Percentiles rank a stretch among this genome's conserved stretches.
phyloP scores from a whole-genome alignment of 2,797 vertebrate genomes.

The Anguilla marmorata region DNA sequence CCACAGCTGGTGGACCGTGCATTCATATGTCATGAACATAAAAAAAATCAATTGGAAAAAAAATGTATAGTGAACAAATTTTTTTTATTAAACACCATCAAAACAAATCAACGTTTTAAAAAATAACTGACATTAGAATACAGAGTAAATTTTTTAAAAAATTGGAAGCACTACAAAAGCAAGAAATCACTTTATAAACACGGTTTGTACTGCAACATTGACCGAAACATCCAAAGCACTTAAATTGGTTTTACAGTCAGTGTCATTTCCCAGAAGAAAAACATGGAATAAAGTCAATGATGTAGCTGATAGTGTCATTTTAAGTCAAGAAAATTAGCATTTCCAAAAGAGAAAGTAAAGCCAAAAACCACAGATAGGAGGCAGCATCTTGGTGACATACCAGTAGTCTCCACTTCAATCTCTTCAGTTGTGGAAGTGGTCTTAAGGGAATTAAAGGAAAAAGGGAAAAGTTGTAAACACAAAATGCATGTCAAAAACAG shows the following conservation, averaged over 20 bases:
- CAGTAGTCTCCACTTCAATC: conserved; percentile 86
- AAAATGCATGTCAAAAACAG: conserved; percentile 59
- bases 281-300: conserved; percentile 17
- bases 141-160: conserved; percentile 4
- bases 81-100: conserved; percentile 15
- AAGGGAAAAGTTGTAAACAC: conserved; percentile 86
- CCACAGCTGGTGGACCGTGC: neutral
- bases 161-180: conserved; percentile 4
- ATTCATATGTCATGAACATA: neutral
- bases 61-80: neutral
- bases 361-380: conserved; percentile 63
- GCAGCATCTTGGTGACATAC: conserved; percentile 89
- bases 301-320: neutral
- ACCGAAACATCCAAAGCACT: neutral
- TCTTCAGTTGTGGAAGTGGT: conserved; percentile 79
- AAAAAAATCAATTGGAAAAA: conserved; percentile 26
- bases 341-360: conserved; percentile 52
- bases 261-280: conserved; percentile 31
- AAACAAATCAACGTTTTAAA: conserved; percentile 4
- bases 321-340: conserved; percentile 42
- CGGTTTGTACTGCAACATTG: neutral
- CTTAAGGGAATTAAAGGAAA: conserved; percentile 91
- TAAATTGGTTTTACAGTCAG: conserved; percentile 25
- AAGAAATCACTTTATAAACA: conserved; percentile 11
- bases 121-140: neutral